Evolutionary conservation across 2,113 vertebrate species (phyloP), one percentile per base, ranked within the genome.

Genomic region (Prietella phreatophila): DNA sequence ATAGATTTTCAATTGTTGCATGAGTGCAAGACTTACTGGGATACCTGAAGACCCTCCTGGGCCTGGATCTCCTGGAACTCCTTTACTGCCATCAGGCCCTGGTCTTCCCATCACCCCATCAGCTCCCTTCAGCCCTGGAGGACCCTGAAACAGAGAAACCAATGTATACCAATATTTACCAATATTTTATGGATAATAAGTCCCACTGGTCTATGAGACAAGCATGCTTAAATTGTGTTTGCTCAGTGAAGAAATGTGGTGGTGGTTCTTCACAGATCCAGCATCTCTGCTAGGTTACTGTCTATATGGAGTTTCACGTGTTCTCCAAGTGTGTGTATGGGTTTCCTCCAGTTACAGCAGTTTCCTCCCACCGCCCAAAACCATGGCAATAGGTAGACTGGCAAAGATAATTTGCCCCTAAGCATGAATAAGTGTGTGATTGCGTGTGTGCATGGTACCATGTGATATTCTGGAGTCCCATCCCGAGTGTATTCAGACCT

Each of bases 81-180:
- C 97, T 0, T 47, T 82, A 39, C 94, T 94, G 90, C 97, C 97
- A 0, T 79, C 88, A 3, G 87, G 92, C n/a, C 97, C 97, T 22
- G 89, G 90, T 90, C 96, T 97, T 42, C 97, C 97, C 0, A 88
- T 86, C 39, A 78, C 5, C 0, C 97, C 97, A 0, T 92, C 80
- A 71, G 65, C 4, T 11, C 97, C 97, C 14, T 83, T 88, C 0
- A 60, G n/a, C 63, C 97, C 97, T 11, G 93, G 91, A 91, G 56
- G 80, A 2, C 97, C 97, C 97, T 98, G 89, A 60, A 89, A 53
- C 15, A 84, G 19, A 88, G 14, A 36, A 19, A 79, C 4, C 30
- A 55, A 86, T 27, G 42, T 36, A 88, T 73, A 0, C 20, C 30
- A 56, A 30, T 19, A 58, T 5, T 58, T 36, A 25, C 17, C 15